Evolutionary conservation across 1,140 invertebrate species (phyloP).

Genomic region (Melipona quadrifasciata): DNA sequence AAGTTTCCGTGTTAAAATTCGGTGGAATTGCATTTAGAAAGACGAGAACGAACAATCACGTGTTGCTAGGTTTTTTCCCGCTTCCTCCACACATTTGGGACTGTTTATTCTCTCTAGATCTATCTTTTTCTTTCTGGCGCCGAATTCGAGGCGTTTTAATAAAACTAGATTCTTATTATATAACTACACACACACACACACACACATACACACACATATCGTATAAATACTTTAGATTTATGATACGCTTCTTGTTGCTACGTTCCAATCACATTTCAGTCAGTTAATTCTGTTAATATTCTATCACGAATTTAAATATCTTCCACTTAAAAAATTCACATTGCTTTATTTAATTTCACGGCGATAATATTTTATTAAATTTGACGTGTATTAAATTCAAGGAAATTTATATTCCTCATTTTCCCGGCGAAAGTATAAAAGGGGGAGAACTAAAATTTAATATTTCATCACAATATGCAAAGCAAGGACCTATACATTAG

Average conservation of each 20-base stretch:
- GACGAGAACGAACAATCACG: neutral
- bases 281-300: neutral
- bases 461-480: too few relatives aligned
- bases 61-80: neutral
- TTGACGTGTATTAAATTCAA: neutral
- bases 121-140: too few relatives aligned
- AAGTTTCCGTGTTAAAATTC: neutral
- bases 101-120: neutral
- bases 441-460: neutral
- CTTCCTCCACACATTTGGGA: too few relatives aligned
- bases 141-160: constrained; percentile 27
- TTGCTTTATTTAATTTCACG: neutral
- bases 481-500: too few relatives aligned
- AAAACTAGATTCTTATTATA: neutral
- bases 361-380: neutral
- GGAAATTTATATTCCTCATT: neutral
- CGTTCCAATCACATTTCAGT: neutral
- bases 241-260: neutral
- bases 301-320: neutral
- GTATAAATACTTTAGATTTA: neutral
- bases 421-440: neutral
- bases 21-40: neutral
- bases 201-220: neutral
- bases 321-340: neutral
- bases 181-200: too few relatives aligned